Percentiles rank a stretch among this genome's conserved stretches.
phyloP scores from a whole-genome alignment of 2,888 invertebrate genomes.

The Andrena minutula region DNA sequence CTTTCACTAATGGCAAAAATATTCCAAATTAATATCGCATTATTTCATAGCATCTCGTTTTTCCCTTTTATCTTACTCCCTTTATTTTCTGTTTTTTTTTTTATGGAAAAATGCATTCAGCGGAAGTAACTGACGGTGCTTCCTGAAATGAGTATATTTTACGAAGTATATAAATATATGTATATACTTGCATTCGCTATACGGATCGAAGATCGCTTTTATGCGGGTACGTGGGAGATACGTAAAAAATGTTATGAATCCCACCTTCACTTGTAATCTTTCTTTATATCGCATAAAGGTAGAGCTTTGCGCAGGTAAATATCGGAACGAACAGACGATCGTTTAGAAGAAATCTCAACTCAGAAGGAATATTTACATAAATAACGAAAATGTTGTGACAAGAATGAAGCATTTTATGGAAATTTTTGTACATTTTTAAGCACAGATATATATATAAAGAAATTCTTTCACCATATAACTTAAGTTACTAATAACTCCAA shows the following conservation, averaged over 20 bases:
- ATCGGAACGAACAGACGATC: neutral
- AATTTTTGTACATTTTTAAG: too few species aligned
- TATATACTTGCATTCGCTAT: slow-evolving; percentile 13
- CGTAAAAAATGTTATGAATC: slow-evolving; percentile 56
- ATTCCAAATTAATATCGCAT: neutral
- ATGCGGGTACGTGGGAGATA: slow-evolving; percentile 26
- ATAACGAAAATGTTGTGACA: too few species aligned
- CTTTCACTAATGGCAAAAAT: too few species aligned
- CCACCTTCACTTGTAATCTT: slow-evolving; percentile 47
- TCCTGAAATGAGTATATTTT: slow-evolving; percentile 11
- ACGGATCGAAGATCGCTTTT: slow-evolving; percentile 38
- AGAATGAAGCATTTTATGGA: too few species aligned
- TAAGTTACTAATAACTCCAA: too few species aligned
- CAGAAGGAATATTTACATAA: too few species aligned
- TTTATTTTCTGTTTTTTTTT: neutral
- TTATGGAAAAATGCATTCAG: neutral
- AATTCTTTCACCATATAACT: too few species aligned
- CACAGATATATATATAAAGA: too few species aligned
- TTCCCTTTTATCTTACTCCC: neutral
- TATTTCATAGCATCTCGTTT: neutral
- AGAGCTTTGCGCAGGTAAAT: slow-evolving; percentile 13
- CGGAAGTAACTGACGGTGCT: slow-evolving; percentile 3
- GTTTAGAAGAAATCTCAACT: too few species aligned
- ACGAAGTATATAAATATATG: neutral
- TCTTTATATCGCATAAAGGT: slow-evolving; percentile 18